These are phyloP conservation scores for Zoanthus sansibaricus DNA, from an alignment of 92 coral and sea anemone genomes.

Conservation along the genomic window DNA sequence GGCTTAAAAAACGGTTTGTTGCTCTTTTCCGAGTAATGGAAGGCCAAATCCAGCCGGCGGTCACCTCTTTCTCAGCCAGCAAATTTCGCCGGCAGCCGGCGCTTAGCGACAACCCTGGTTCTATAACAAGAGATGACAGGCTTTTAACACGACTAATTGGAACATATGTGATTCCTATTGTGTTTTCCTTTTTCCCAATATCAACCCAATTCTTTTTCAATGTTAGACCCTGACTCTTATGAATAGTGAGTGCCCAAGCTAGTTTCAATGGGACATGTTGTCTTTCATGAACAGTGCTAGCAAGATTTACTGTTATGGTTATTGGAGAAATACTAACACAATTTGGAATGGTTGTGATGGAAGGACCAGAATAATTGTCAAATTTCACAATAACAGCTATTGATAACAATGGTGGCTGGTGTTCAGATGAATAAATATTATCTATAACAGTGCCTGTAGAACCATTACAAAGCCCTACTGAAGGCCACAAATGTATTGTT, in stretches of 20 bases:
- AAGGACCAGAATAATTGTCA: constrained; percentile 59
- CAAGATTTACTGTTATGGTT: not conserved
- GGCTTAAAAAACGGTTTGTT: too few relatives aligned
- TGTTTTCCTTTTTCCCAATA: not conserved
- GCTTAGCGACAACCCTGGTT: too few relatives aligned
- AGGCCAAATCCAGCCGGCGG: too few relatives aligned
- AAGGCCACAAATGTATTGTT: not conserved
- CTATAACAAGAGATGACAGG: not conserved
- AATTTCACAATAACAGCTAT: constrained; percentile 58
- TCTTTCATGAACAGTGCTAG: not conserved
- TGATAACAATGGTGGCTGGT: constrained; percentile 52
- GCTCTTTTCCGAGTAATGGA: too few relatives aligned
- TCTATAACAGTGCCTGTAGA: constrained; percentile 49
- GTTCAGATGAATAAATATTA: constrained; percentile 43
- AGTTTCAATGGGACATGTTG: not conserved
- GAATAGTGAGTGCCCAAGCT: not conserved
- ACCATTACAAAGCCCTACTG: constrained; percentile 48
- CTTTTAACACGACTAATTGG: not conserved
- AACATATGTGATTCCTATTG: not conserved
- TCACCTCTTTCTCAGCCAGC: too few relatives aligned
- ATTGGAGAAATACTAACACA: constrained; percentile 55
- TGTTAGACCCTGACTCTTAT: not conserved
- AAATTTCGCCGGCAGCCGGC: too few relatives aligned
- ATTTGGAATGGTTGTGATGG: constrained; percentile 21
- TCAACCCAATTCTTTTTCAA: not conserved